Evolutionary conservation across 2,888 invertebrate species (phyloP).

Genomic region (Linyphia triangularis): DNA sequence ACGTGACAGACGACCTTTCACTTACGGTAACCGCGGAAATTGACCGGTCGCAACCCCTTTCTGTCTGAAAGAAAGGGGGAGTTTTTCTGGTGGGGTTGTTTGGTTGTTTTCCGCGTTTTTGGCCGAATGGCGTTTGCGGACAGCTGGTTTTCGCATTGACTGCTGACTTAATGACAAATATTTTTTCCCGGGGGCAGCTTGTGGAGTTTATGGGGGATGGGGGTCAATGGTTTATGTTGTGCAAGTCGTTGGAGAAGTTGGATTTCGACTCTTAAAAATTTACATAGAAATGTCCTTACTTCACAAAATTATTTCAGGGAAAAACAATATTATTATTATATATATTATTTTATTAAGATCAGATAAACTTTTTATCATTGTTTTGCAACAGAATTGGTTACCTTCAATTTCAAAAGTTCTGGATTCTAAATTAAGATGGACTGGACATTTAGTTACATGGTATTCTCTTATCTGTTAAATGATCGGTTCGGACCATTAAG

Average conservation of each 20-base stretch:
- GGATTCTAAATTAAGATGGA: no score
- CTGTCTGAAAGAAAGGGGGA: background rate
- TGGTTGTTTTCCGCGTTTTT: conserved; percentile 34
- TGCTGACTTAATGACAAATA: background rate
- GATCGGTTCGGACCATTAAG: no score
- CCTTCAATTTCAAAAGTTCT: no score
- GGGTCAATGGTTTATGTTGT: background rate
- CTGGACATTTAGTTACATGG: no score
- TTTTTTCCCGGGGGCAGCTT: background rate
- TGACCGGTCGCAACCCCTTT: conserved; percentile 31
- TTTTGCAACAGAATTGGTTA: no score
- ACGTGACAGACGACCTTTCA: conserved; percentile 24
- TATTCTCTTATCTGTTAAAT: no score
- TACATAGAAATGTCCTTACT: no score
- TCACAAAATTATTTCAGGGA: no score
- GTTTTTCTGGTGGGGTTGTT: background rate
- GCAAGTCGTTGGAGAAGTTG: background rate
- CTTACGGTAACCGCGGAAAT: background rate
- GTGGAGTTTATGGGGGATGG: background rate
- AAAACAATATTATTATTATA: no score
- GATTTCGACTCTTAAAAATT: background rate
- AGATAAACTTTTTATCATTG: no score
- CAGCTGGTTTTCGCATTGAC: conserved; percentile 2
- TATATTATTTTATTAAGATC: no score
- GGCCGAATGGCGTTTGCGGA: background rate